These are phyloP conservation scores for Aphyosemion australe DNA, from an alignment of 2,113 vertebrate genomes.

Conservation along the genomic window DNA sequence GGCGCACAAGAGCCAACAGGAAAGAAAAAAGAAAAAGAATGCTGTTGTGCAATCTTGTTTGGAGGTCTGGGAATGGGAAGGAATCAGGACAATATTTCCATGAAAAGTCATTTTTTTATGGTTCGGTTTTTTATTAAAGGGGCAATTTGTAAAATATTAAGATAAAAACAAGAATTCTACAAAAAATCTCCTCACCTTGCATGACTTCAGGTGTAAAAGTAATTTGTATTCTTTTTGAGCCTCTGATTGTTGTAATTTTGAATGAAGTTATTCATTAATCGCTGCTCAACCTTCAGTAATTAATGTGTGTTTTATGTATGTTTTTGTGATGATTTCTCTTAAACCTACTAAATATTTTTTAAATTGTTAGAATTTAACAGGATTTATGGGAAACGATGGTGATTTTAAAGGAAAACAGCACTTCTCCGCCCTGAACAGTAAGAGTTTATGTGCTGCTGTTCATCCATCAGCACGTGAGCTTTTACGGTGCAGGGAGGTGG, in stretches of 20 bases:
- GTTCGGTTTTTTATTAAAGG: background rate
- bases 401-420: background rate
- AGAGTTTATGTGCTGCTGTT: conserved; percentile 82
- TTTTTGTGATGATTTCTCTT: too few species aligned
- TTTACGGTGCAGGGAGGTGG: conserved; percentile 77
- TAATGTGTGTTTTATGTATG: too few species aligned
- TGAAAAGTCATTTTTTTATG: background rate
- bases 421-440: conserved; percentile 78
- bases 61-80: background rate
- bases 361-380: too few species aligned
- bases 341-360: too few species aligned
- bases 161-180: too few species aligned
- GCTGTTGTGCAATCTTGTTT: conserved; percentile 40
- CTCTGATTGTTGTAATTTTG: background rate
- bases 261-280: background rate
- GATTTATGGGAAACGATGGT: too few species aligned
- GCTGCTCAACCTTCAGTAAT: background rate
- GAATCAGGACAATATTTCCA: background rate
- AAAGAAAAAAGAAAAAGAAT: conserved; percentile 25
- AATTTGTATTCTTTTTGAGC: too few species aligned
- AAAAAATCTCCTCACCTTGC: too few species aligned
- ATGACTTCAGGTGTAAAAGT: too few species aligned
- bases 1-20: background rate
- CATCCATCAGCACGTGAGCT: conserved; percentile 72
- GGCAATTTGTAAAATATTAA: too few species aligned